Conservation (phyloP, 2,113 vertebrate genomes). For the Trematocara nigrifrons region DNA sequence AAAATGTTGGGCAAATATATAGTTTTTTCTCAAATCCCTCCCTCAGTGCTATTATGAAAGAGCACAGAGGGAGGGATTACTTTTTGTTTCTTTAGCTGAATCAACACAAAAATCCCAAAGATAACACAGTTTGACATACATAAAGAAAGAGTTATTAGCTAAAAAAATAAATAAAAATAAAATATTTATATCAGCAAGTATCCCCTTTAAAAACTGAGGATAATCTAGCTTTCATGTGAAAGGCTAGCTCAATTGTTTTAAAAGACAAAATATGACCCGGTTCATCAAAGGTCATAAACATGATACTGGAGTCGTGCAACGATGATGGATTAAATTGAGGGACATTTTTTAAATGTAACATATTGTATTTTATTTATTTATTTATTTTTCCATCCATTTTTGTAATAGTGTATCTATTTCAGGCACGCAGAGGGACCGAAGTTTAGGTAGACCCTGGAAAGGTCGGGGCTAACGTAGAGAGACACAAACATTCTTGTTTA, state of each 20-base stretch:
- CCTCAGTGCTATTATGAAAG: neutral
- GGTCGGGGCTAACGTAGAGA: neutral
- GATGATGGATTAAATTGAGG: neutral
- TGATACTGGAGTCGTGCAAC: neutral
- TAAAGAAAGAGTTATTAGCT: neutral
- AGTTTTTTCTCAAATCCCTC: neutral
- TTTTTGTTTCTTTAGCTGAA: neutral
- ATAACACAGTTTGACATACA: neutral
- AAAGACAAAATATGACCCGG: neutral
- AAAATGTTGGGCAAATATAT: neutral
- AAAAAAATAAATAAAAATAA: neutral
- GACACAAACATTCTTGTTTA: neutral
- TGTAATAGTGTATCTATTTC: accelerated
- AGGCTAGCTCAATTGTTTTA: neutral
- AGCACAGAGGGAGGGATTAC: neutral
- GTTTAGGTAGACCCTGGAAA: neutral
- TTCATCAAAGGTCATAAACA: neutral
- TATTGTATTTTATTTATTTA: neutral
- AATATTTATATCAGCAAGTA: neutral
- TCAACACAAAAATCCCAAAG: neutral
- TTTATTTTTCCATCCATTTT: neutral
- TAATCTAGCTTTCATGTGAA: neutral
- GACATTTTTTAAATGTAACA: neutral
- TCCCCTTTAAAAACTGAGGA: neutral
- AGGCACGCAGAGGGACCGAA: neutral